Evolutionary conservation across 2,888 invertebrate genomes (phyloP).

Genomic region (Apodemia zela): DNA sequence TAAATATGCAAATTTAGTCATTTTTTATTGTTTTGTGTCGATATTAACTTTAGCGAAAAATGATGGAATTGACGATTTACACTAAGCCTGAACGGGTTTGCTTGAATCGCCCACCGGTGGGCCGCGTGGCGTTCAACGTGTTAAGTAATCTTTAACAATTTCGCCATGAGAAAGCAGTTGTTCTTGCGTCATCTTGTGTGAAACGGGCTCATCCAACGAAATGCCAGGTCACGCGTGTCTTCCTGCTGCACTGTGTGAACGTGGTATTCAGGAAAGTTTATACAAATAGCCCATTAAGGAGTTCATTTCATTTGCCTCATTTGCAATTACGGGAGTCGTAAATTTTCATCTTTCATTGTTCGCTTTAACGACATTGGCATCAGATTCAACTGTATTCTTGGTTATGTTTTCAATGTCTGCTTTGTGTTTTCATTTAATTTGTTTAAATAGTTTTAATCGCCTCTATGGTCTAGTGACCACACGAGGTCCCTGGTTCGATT

Average conservation of each 20-base stretch:
- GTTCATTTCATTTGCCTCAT: constrained; percentile 21
- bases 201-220: constrained; percentile 49
- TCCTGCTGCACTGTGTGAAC: constrained; percentile 50
- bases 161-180: constrained; percentile 35
- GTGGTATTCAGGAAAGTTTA: constrained; percentile 44
- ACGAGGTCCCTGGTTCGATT: too few species aligned
- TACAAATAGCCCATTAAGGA: constrained; percentile 26
- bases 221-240: constrained; percentile 47
- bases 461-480: too few species aligned
- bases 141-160: constrained; percentile 32
- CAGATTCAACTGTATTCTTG: background rate
- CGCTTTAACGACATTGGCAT: background rate
- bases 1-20: too few species aligned
- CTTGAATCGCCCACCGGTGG: too few species aligned
- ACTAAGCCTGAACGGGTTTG: too few species aligned
- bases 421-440: background rate
- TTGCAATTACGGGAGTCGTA: constrained; percentile 18
- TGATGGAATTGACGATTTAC: too few species aligned
- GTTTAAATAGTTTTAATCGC: background rate
- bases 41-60: too few species aligned
- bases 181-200: constrained; percentile 39
- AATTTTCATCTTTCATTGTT: constrained; percentile 16
- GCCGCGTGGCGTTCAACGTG: too few species aligned
- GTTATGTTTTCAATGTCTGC: background rate
- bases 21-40: too few species aligned